Percentiles rank a stretch among this genome's conserved stretches.
Evolutionary conservation across 2,113 vertebrate genomes (phyloP).

Genomic region (Macquaria australasica): DNA sequence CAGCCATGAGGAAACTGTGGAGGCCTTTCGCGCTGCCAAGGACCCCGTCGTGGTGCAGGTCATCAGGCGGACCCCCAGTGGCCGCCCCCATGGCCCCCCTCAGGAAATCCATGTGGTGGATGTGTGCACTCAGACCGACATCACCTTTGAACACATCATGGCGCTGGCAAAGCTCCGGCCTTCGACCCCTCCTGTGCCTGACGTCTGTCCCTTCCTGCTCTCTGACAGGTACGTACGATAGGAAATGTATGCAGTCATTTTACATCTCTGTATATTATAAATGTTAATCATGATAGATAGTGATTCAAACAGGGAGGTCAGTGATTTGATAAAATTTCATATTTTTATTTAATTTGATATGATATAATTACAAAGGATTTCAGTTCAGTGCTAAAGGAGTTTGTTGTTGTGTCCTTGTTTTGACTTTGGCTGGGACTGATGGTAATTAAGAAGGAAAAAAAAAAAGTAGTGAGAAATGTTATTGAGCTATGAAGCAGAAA

Average conservation of each 20-base stretch:
- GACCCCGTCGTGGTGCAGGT: slow-evolving; percentile 97
- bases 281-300: not conserved
- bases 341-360: not conserved
- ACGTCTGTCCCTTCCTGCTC: slow-evolving; percentile 96
- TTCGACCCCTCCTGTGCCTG: slow-evolving; percentile 95
- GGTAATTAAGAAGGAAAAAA: slow-evolving; percentile 43
- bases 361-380: not conserved
- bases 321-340: slow-evolving; percentile 6
- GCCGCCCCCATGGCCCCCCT: slow-evolving; percentile 82
- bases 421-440: slow-evolving; percentile 56
- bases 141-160: slow-evolving; percentile 98
- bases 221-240: slow-evolving; percentile 91
- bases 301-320: not conserved
- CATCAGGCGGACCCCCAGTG: slow-evolving; percentile 89
- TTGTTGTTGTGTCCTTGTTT: slow-evolving; percentile 55
- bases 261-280: not conserved
- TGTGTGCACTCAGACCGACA: slow-evolving; percentile 97
- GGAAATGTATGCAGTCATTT: not conserved
- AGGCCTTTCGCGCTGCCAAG: slow-evolving; percentile 92
- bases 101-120: slow-evolving; percentile 91
- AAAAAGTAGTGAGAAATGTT: slow-evolving; percentile 10
- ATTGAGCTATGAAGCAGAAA: slow-evolving; percentile 64
- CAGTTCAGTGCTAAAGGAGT: not conserved
- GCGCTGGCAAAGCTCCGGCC: slow-evolving; percentile 94
- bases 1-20: slow-evolving; percentile 94